phyloP scores from a whole-genome alignment of 1,140 invertebrate species.

The Drosophila miranda region DNA sequence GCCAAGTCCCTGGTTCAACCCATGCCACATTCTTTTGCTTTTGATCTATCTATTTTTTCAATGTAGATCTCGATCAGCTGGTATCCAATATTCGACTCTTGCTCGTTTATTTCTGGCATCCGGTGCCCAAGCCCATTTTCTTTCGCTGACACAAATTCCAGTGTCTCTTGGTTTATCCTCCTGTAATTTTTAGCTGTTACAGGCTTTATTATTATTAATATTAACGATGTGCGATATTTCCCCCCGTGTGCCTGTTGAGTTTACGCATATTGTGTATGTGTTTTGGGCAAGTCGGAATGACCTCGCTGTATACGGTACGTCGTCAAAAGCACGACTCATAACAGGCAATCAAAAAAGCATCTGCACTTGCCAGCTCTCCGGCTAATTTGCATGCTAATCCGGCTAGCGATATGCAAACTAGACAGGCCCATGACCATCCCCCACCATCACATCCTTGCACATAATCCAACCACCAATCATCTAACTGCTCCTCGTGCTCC shows the following conservation, averaged over 20 bases:
- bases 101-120: too few species aligned
- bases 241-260: conserved; percentile 2
- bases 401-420: conserved; percentile 29
- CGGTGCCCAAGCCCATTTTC: conserved; percentile 38
- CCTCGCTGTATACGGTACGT: conserved; percentile 31
- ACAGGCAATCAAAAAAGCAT: conserved; percentile 74
- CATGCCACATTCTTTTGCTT: too few species aligned
- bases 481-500: too few species aligned
- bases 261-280: neutral
- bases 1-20: too few species aligned
- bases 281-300: neutral
- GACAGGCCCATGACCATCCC: conserved; percentile 1
- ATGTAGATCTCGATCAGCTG: too few species aligned
- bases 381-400: conserved; percentile 70
- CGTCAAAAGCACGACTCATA: conserved; percentile 25
- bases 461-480: neutral
- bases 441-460: neutral
- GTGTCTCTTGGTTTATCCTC: conserved; percentile 15
- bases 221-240: conserved; percentile 64
- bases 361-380: conserved; percentile 49
- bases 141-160: conserved; percentile 31
- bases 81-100: too few species aligned
- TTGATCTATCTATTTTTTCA: too few species aligned
- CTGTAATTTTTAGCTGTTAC: conserved; percentile 66
- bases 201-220: conserved; percentile 76